A percentile compares a stretch with the other conserved stretches of the same genome.
Evolutionary conservation across 2,113 vertebrate genomes (phyloP).

Genomic region (Nesospiza acunhae): DNA sequence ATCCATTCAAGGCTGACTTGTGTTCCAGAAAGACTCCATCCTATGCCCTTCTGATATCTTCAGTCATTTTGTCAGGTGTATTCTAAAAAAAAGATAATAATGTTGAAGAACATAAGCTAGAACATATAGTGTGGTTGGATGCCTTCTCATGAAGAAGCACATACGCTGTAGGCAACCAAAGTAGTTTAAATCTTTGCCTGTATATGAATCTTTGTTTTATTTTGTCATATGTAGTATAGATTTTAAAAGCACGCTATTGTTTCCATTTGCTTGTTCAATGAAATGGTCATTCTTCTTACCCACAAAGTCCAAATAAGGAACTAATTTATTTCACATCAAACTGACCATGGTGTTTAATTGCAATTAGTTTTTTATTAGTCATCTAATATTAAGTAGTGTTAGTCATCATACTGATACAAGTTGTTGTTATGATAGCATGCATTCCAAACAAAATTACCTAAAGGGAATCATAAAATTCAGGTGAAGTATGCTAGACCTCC

Average conservation of each 20-base stretch:
- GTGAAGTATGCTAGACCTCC: not conserved
- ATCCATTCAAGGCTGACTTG: not conserved
- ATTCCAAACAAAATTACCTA: not conserved
- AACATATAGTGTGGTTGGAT: not conserved
- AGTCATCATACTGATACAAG: not conserved
- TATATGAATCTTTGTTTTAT: conserved; percentile 6
- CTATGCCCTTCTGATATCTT: not conserved
- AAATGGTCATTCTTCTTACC: not conserved
- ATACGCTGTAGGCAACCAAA: not conserved
- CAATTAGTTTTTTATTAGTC: not conserved
- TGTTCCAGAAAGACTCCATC: not conserved
- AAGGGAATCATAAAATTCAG: not conserved
- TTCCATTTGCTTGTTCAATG: not conserved
- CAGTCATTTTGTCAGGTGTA: not conserved
- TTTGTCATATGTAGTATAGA: not conserved
- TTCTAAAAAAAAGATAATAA: conserved; percentile 1
- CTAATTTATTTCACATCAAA: not conserved
- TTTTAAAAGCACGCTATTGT: not conserved
- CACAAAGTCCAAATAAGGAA: not conserved
- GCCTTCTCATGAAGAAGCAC: not conserved
- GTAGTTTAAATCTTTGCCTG: not conserved
- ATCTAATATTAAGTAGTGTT: not conserved
- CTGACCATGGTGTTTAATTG: not conserved
- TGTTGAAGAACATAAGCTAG: not conserved
- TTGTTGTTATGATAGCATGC: not conserved